Evolutionary conservation across 2,113 vertebrate genomes (phyloP), one percentile per base, ranked within the genome.

Genomic region (Brevimyrus niger): DNA sequence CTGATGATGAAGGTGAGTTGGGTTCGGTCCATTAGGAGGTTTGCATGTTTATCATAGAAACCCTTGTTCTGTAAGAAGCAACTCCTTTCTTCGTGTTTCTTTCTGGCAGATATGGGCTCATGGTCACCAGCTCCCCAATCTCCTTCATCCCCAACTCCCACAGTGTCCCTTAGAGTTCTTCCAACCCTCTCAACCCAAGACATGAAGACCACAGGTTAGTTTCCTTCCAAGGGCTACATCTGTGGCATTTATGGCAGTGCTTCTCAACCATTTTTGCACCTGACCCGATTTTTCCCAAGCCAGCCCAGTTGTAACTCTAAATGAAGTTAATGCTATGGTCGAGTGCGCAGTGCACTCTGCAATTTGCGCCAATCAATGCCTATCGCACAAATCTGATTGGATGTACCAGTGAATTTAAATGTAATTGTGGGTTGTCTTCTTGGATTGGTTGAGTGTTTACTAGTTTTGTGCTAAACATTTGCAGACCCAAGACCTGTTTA

Each of bases 161-260:
- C 96, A 0, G 92, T 99, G 90, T 96, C 97, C n/a, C 95, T 99
- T 90, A 95, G 97, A 94, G 96, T 98, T 90, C 94, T 99, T 86
- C 97, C 98, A 76, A 99, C 97, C 0, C 95, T 99, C 89, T 98
- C 96, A 85, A 99, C 98, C 31, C 95, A 94, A 90, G 98, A 99
- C 94, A 99, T 99, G 98, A 99, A 97, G 94, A 97, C 95, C 6
- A 96, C 97, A 91, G 98, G 98, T 99, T 88, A 95, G 97, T 91
- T 1, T 53, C 27, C 15, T 88, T 3, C 8, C 73, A 0, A 48
- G 10, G 38, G 19, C 38, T 31, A 15, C 15, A 23, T 27, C 21
- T 82, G n/a, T 82, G 73, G 27, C 21, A 4, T 42, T 84, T 88
- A 19, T 19, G 17, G 35, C 61, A 31, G 8, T 27, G 61, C 23